These are phyloP conservation scores for Tetragnatha montana DNA, from an alignment of 2,888 invertebrate species.

Conservation along the genomic window DNA sequence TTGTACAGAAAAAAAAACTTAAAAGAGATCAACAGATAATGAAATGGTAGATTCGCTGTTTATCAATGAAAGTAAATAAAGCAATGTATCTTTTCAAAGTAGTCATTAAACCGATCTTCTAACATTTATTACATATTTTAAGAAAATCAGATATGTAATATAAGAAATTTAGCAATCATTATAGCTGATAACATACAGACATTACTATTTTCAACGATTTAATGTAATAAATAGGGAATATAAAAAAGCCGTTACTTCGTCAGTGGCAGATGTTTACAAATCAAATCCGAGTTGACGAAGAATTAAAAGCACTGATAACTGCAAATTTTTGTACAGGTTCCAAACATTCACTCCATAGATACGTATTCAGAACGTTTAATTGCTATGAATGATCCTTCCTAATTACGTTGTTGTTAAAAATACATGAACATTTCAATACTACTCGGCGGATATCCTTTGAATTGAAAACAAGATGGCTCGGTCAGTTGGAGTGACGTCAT, in stretches of 20 bases:
- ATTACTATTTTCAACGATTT: not conserved
- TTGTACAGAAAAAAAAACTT: too few relatives aligned
- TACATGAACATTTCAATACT: not conserved
- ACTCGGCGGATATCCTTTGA: conserved; percentile 30
- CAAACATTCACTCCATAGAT: not conserved
- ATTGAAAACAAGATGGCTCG: conserved; percentile 62
- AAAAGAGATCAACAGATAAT: too few relatives aligned
- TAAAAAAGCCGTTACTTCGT: conserved; percentile 55
- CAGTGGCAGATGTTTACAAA: conserved; percentile 60
- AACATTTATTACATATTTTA: too few relatives aligned
- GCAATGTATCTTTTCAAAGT: too few relatives aligned
- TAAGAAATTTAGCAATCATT: too few relatives aligned
- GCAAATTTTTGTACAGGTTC: not conserved
- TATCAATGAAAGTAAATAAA: too few relatives aligned
- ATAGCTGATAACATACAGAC: too few relatives aligned
- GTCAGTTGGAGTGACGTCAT: conserved; percentile 60
- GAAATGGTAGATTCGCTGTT: too few relatives aligned
- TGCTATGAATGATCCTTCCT: not conserved
- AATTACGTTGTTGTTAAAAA: not conserved
- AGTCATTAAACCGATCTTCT: too few relatives aligned
- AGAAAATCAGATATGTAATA: too few relatives aligned
- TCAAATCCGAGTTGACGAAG: not conserved
- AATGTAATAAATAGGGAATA: not conserved
- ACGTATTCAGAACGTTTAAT: not conserved
- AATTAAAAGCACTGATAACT: not conserved